phyloP scores from a whole-genome alignment of 2,113 vertebrate genomes.

The Leucopternis melanops region DNA sequence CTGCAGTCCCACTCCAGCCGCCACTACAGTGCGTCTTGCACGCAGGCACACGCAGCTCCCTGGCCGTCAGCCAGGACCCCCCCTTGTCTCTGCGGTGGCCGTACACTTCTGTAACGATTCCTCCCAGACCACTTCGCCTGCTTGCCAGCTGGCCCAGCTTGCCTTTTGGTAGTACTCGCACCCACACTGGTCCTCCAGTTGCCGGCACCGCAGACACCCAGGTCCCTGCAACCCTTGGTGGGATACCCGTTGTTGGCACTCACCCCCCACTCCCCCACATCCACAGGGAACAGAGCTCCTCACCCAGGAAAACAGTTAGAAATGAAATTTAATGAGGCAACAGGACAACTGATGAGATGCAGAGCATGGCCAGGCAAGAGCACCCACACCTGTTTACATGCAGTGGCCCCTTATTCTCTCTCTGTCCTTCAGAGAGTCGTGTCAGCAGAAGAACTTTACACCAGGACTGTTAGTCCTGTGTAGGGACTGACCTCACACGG shows the following conservation, averaged over 20 bases:
- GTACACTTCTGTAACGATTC: not conserved
- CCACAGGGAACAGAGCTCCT: not conserved
- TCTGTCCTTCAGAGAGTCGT: not conserved
- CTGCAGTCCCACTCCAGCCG: not conserved
- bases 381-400: not conserved
- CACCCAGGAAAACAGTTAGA: not conserved
- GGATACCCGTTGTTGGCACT: not conserved
- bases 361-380: not conserved
- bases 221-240: not conserved
- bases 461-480: not conserved
- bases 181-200: rapidly evolving
- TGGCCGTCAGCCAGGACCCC: not conserved
- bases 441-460: not conserved
- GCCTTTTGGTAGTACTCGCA: not conserved
- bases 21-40: not conserved
- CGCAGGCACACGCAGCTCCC: not conserved
- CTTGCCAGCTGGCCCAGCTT: not conserved
- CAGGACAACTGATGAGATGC: not conserved
- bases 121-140: not conserved
- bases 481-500: not conserved
- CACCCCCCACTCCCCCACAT: rapidly evolving
- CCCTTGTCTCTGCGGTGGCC: not conserved
- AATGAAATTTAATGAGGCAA: not conserved
- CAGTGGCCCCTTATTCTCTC: not conserved
- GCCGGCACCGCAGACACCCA: not conserved